These are phyloP conservation scores for Himalopsyche phryganea DNA, from an alignment of 1,140 invertebrate genomes.

Conservation along the genomic window DNA sequence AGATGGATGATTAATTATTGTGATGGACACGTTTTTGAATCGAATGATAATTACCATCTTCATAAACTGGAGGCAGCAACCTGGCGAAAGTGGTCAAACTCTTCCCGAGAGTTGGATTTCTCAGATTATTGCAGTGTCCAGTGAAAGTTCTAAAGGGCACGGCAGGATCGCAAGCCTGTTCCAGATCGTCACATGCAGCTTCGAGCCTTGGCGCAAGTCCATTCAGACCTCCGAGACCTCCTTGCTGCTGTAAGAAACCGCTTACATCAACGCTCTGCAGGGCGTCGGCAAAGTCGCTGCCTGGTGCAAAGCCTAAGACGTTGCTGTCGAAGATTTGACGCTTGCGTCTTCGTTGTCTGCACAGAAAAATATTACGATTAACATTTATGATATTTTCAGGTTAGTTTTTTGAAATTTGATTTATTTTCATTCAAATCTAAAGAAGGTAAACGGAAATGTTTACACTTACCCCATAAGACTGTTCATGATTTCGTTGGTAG, in stretches of 20 bases:
- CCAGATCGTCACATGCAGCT: constrained; percentile 62
- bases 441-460: not conserved
- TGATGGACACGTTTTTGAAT: too few species aligned
- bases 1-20: too few species aligned
- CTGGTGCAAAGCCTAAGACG: constrained; percentile 60
- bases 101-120: constrained; percentile 80
- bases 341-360: constrained; percentile 57
- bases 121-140: constrained; percentile 89
- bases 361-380: constrained; percentile 10
- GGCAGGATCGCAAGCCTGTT: constrained; percentile 71
- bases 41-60: constrained; percentile 79
- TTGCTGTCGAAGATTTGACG: constrained; percentile 71
- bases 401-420: too few species aligned
- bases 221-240: constrained; percentile 38
- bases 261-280: constrained; percentile 72
- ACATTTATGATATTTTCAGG: not conserved
- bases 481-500: constrained; percentile 79
- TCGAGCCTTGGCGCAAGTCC: constrained; percentile 44
- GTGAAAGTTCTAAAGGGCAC: constrained; percentile 77
- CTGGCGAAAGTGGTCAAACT: constrained; percentile 83
- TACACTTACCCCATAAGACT: constrained; percentile 56
- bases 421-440: not conserved
- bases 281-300: constrained; percentile 66
- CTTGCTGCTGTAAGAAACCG: constrained; percentile 53
- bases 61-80: constrained; percentile 80